Base-by-base conservation (phyloP, 2,113 vertebrate species). In the Campylomormyrus tamandua region DNA sequence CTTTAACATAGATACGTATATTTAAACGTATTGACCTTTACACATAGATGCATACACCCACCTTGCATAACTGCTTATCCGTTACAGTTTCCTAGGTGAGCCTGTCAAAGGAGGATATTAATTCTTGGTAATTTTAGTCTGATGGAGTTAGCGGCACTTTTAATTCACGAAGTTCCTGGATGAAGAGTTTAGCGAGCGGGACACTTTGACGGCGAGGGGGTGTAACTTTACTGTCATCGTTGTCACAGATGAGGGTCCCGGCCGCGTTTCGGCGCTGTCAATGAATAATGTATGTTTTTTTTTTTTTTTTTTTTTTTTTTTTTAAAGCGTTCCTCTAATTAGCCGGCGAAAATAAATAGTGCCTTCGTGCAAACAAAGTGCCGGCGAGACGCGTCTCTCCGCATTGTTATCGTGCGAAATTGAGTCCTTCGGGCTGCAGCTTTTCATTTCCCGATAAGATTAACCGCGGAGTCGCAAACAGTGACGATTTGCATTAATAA, bases 391-490 rank as follows among this genome's bases (percentile, higher is more conserved):
- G 19, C 62, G 46, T 62, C 62, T 90, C 90, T 88, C 92, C 24
- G 52, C 91, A 93, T 95, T 95, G 93, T 95, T 95, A 94, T 94
- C 89, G 93, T 94, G 95, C 92, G 94, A 94, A 93, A 95, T 95
- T 90, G 92, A 94, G 94, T 95, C 95, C 93, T 94, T 77, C 3
- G 90, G 93, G 91, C 91, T 77, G 90, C 52, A 90, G 90, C 35
- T 88, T 92, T 48, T 11, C 66, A 90, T 90, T 90, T 88, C 90
- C 90, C 91, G 15, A 92, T 92, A 94, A 92, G 92, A 94, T 96
- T 90, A 95, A 96, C 95, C 90, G 90, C 84, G 49, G 93, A 94
- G 93, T 93, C 93, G 93, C 95, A 93, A 95, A 96, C 95, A 96
- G 93, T 94, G 92, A 93, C 92, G 93, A 95, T 95, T 94, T 94